Conservation (phyloP, 92 coral and sea anemone genomes). For the Chrysogorgia sp. region DNA sequence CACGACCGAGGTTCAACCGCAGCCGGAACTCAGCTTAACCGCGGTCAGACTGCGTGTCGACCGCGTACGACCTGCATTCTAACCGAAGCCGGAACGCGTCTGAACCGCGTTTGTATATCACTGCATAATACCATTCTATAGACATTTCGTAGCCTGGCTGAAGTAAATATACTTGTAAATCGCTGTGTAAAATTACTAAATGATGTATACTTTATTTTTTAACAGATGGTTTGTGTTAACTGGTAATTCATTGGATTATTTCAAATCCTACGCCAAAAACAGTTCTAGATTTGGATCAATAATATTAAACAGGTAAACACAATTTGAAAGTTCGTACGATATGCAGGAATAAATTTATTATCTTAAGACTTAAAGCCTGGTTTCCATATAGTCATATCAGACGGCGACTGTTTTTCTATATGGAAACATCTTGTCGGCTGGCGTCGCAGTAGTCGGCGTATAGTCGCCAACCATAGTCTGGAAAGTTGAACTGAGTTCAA, state of each 20-base stretch:
- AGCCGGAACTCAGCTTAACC: no score
- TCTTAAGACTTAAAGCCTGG: not conserved
- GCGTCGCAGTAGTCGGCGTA: no score
- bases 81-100: conserved; percentile 26
- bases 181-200: not conserved
- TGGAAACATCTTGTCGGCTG: no score
- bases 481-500: no score
- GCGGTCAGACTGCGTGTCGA: no score
- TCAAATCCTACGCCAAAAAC: conserved; percentile 89
- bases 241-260: conserved; percentile 89
- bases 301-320: conserved; percentile 71
- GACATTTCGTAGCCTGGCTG: not conserved
- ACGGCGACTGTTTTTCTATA: no score
- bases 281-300: conserved; percentile 97
- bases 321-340: no score
- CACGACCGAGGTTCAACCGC: no score
- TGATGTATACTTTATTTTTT: not conserved
- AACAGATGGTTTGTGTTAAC: conserved; percentile 94
- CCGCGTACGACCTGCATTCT: conserved; percentile 15
- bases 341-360: not conserved
- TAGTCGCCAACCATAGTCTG: no score
- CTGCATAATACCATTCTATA: no score
- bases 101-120: conserved; percentile 19
- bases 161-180: not conserved
- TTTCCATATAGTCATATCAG: not conserved